Evolutionary conservation across 1,140 invertebrate genomes (phyloP), one percentile per base, ranked within the genome.

Genomic region (Coptotermes formosanus): DNA sequence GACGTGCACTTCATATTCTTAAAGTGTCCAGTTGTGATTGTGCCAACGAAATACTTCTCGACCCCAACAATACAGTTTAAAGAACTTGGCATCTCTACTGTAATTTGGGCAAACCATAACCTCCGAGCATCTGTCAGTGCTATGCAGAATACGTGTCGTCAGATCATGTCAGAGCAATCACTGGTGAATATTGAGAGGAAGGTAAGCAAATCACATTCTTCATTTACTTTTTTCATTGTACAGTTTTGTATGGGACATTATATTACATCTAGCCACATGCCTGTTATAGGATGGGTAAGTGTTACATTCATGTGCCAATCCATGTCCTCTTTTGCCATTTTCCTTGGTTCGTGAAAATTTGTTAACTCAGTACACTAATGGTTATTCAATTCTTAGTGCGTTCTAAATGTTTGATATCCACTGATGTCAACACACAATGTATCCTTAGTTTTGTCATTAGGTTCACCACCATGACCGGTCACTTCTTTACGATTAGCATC

Each of bases 31-130:
- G 91, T 92, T 7, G 88, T 92, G 19, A 90, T 92, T 44, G 91
- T 92, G 52, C 92, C 92, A 45, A 92, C 92, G 3, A 92, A 92
- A 82, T 92, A 92, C 88, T 91, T 91, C 87, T 90, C 88, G 59
- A 91, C 91, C 11, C 91, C 92, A 32, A 91, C 91, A 44, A 87
- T 90, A 52, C 81, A 88, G 64, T 91, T 92, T 87, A 88, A 89
- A 85, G 90, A 92, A 85, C 85, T 91, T 88, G 91, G 91, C 14
- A 89, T 92, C 30, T 91, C 92, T 30, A 88, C 91, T 86, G 89
- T 92, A 2, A 92, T 92, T 85, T 92, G 91, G 91, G 92, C 92
- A 81, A 92, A 92, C 88, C 92, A 92, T 87, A 92, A 91, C 83
- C 83, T 92, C 25, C 87, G 92, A 84, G 90, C 91, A 43, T 91